Percentiles rank a stretch among this genome's conserved stretches.
These are phyloP conservation scores for Myotis davidii DNA, from an alignment of 2,113 vertebrate genomes.

Conservation along the genomic window DNA sequence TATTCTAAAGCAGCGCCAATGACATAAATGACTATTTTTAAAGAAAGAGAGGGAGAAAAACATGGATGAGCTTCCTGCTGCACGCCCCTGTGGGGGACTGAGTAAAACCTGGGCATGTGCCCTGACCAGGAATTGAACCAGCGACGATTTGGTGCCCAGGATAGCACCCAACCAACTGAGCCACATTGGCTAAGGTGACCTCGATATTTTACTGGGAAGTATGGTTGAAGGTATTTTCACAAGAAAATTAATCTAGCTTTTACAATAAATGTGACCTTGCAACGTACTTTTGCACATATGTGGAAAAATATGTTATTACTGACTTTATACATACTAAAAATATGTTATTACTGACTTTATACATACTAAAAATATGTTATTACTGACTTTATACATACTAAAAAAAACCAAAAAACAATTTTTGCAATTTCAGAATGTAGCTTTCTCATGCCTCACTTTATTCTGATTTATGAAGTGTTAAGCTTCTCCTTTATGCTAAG, in stretches of 20 bases:
- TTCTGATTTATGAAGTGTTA: background rate
- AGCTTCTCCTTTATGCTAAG: slow-evolving; percentile 16
- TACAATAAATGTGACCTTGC: background rate
- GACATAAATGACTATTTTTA: too few relatives aligned
- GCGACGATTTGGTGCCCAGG: too few relatives aligned
- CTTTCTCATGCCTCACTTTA: slow-evolving; percentile 34
- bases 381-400: slow-evolving; percentile 30
- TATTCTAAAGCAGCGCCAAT: background rate
- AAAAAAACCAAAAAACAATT: background rate
- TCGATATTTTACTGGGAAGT: background rate
- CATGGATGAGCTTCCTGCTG: too few relatives aligned
- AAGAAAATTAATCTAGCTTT: slow-evolving; percentile 31
- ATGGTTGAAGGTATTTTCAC: slow-evolving; percentile 13
- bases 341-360: slow-evolving; percentile 26
- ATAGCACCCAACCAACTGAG: too few relatives aligned
- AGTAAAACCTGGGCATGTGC: too few relatives aligned
- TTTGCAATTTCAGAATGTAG: slow-evolving; percentile 43
- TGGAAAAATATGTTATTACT: slow-evolving; percentile 41
- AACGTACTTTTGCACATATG: slow-evolving; percentile 52
- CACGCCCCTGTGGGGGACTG: too few relatives aligned
- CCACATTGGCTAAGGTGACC: background rate
- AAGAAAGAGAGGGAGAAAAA: too few relatives aligned
- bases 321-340: slow-evolving; percentile 30
- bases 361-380: slow-evolving; percentile 1
- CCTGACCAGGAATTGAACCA: too few relatives aligned